A percentile compares a stretch with the other conserved stretches of the same genome.
These are phyloP conservation scores for Tortricodes alternella DNA, from an alignment of 2,888 invertebrate genomes.

Conservation along the genomic window DNA sequence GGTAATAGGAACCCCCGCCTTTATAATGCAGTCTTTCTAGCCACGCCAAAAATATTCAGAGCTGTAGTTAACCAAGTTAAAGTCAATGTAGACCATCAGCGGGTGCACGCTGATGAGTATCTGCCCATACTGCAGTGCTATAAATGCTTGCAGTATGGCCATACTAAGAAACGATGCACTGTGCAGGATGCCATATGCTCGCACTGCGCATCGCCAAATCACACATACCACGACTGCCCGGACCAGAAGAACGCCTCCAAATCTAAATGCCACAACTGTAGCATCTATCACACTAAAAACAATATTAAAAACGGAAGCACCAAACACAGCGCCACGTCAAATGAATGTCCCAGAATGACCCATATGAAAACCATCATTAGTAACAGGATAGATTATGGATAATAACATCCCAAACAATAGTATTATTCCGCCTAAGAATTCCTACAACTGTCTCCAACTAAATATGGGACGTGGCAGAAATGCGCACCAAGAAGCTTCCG, in stretches of 20 bases:
- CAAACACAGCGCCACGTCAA: conserved; percentile 22
- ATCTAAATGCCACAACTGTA: conserved; percentile 31
- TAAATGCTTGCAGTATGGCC: conserved; percentile 32
- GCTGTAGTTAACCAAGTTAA: too few species aligned
- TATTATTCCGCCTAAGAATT: not conserved
- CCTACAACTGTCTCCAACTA: conserved; percentile 1
- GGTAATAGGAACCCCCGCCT: too few species aligned
- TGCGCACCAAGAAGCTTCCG: conserved; percentile 10
- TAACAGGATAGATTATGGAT: not conserved
- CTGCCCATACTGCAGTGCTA: conserved; percentile 33
- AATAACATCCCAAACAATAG: not conserved
- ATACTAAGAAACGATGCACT: conserved; percentile 29
- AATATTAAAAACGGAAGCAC: not conserved
- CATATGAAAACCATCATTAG: not conserved
- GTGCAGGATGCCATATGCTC: conserved; percentile 8
- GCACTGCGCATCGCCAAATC: conserved; percentile 24
- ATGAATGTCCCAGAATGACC: not conserved
- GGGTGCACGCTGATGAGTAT: conserved; percentile 21
- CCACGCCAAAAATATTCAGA: not conserved
- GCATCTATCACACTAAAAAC: not conserved
- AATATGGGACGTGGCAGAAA: conserved; percentile 17
- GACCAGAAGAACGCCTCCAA: not conserved
- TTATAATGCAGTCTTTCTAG: too few species aligned
- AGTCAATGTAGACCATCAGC: too few species aligned
- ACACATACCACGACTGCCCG: conserved; percentile 19